phyloP scores from a whole-genome alignment of 2,888 invertebrate genomes.

The Sylvicola fuscatus region DNA sequence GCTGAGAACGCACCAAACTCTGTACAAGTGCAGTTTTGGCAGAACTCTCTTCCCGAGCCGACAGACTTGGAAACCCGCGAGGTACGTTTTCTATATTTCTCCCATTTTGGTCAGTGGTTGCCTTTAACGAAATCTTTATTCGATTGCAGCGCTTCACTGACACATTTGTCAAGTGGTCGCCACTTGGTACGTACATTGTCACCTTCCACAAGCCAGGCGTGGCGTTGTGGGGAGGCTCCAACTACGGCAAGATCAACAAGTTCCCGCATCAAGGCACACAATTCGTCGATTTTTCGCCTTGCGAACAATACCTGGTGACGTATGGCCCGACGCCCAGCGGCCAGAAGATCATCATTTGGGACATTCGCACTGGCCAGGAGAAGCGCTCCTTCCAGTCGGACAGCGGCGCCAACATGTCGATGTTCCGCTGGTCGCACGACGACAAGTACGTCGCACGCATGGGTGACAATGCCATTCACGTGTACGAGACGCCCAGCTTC shows the following conservation, averaged over 20 bases:
- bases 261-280: conserved; percentile 82
- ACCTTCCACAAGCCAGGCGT: conserved; percentile 94
- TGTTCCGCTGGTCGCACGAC: conserved; percentile 94
- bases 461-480: conserved; percentile 63
- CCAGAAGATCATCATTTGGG: conserved; percentile 87
- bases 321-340: conserved; percentile 70
- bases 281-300: conserved; percentile 93
- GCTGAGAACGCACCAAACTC: conserved; percentile 56
- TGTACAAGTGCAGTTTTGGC: conserved; percentile 68
- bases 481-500: conserved; percentile 94
- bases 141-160: conserved; percentile 74
- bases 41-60: conserved; percentile 79
- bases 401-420: conserved; percentile 71
- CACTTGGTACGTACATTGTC: conserved; percentile 85
- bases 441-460: conserved; percentile 88
- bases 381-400: conserved; percentile 83
- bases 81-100: conserved; percentile 25
- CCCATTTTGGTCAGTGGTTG: not conserved
- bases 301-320: conserved; percentile 90
- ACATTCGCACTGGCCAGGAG: conserved; percentile 83
- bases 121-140: conserved; percentile 5
- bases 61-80: conserved; percentile 58
- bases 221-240: conserved; percentile 92
- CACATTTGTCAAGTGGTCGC: conserved; percentile 94
- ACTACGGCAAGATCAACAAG: conserved; percentile 77